Percentiles rank a stretch among this genome's conserved stretches.
These are phyloP conservation scores for Rhyzopertha dominica DNA, from an alignment of 1,140 invertebrate genomes.

Conservation along the genomic window DNA sequence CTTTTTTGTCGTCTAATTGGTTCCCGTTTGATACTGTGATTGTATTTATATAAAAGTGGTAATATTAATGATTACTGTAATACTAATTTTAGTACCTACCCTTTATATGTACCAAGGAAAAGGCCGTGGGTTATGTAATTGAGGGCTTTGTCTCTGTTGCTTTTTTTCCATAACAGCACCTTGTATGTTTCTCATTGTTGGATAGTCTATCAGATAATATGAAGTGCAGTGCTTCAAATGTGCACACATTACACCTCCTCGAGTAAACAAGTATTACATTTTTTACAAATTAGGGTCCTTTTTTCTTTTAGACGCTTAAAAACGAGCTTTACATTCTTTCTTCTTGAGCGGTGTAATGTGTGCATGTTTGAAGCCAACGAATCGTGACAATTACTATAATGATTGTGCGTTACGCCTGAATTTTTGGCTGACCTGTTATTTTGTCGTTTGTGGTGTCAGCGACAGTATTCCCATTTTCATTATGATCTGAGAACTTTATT, in stretches of 20 bases:
- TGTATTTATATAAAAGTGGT: conserved; percentile 34
- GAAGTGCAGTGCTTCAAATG: too few species aligned
- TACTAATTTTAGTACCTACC: background rate
- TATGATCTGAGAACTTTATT: conserved; percentile 22
- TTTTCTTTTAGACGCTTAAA: too few species aligned
- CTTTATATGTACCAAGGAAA: conserved; percentile 3
- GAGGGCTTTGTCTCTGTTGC: conserved; percentile 14
- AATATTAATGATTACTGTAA: conserved; percentile 11
- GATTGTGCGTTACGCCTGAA: conserved; percentile 4
- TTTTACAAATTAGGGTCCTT: too few species aligned
- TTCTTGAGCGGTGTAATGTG: too few species aligned
- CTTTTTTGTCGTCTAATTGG: conserved; percentile 19
- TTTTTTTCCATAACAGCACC: conserved; percentile 14
- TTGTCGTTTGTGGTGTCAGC: conserved; percentile 5
- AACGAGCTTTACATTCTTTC: too few species aligned
- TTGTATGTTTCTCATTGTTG: conserved; percentile 12
- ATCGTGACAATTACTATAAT: conserved; percentile 2
- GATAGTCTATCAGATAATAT: too few species aligned
- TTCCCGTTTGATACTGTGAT: conserved; percentile 38
- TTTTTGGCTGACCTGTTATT: conserved; percentile 2
- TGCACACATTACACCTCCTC: too few species aligned
- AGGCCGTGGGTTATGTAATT: background rate
- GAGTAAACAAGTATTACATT: too few species aligned
- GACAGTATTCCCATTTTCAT: conserved; percentile 9
- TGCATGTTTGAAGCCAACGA: too few species aligned